Conservation (phyloP, 2,113 vertebrate species). For the Apteryx owenii region DNA sequence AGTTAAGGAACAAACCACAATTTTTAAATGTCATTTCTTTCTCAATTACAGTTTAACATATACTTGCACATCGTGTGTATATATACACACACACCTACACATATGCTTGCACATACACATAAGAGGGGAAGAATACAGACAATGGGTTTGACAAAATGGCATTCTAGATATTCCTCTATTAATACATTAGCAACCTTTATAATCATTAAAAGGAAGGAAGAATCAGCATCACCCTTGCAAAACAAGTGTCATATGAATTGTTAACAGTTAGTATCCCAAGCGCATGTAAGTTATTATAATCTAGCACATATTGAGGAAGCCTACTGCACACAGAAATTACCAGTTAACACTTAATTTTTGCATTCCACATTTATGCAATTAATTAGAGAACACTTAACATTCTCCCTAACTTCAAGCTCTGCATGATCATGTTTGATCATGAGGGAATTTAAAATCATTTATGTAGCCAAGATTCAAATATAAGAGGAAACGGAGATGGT, state of each 20-base stretch:
- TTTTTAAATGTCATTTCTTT: background rate
- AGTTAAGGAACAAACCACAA: background rate
- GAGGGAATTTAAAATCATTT: slow-evolving; percentile 52
- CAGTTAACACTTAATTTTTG: slow-evolving; percentile 69
- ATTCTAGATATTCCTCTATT: background rate
- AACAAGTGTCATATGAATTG: slow-evolving; percentile 39
- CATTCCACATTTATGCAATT: slow-evolving; percentile 77
- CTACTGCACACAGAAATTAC: slow-evolving; percentile 47
- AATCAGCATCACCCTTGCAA: slow-evolving; percentile 31
- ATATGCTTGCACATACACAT: background rate
- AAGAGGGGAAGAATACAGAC: background rate
- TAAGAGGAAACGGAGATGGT: slow-evolving; percentile 32
- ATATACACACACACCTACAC: background rate
- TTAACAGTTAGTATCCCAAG: slow-evolving; percentile 39
- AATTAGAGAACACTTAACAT: slow-evolving; percentile 71
- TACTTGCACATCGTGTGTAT: too few species aligned
- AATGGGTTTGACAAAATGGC: background rate
- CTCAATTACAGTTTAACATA: background rate
- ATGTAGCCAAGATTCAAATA: slow-evolving; percentile 64
- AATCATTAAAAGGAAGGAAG: background rate
- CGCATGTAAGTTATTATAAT: slow-evolving; percentile 16
- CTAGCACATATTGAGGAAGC: slow-evolving; percentile 6
- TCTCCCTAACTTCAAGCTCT: slow-evolving; percentile 69
- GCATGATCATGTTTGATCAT: slow-evolving; percentile 74
- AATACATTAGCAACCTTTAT: slow-evolving; percentile 30